A percentile compares a stretch with the other conserved stretches of the same genome.
phyloP scores from a whole-genome alignment of 2,113 vertebrate species.

The Engystomops pustulosus region DNA sequence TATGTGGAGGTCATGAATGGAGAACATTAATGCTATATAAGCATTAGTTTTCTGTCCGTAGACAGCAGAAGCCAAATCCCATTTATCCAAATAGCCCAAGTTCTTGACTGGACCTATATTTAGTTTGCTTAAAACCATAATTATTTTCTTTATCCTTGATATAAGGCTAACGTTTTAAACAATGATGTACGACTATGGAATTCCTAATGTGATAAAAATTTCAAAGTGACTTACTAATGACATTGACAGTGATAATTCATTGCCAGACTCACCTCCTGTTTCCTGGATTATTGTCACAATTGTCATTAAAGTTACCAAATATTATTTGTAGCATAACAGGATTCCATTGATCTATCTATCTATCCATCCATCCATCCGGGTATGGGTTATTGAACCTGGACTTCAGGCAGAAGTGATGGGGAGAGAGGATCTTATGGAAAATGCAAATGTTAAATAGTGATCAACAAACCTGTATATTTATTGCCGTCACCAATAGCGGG shows the following conservation, averaged over 20 bases:
- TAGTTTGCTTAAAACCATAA: slow-evolving; percentile 24
- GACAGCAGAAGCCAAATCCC: slow-evolving; percentile 26
- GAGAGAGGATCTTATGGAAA: too few species aligned
- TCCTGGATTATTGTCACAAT: background rate
- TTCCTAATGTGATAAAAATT: background rate
- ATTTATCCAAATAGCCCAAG: background rate
- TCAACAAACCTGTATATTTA: too few species aligned
- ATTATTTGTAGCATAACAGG: too few species aligned
- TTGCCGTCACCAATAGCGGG: too few species aligned
- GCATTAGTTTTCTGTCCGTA: slow-evolving; percentile 21
- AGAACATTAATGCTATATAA: slow-evolving; percentile 44
- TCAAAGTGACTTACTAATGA: background rate
- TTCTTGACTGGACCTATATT: slow-evolving; percentile 2
- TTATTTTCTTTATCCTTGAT: slow-evolving; percentile 8
- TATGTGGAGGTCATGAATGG: slow-evolving; percentile 39
- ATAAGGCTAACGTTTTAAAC: background rate
- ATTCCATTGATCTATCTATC: too few species aligned
- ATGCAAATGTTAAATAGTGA: too few species aligned
- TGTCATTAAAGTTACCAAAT: too few species aligned
- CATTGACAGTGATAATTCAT: background rate
- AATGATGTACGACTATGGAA: background rate
- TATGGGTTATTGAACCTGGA: too few species aligned
- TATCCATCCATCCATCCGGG: too few species aligned
- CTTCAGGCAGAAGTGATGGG: too few species aligned
- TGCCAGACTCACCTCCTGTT: background rate